Evolutionary conservation across 2,113 vertebrate genomes (phyloP), one percentile per base, ranked within the genome.

Genomic region (Casuarius casuarius): DNA sequence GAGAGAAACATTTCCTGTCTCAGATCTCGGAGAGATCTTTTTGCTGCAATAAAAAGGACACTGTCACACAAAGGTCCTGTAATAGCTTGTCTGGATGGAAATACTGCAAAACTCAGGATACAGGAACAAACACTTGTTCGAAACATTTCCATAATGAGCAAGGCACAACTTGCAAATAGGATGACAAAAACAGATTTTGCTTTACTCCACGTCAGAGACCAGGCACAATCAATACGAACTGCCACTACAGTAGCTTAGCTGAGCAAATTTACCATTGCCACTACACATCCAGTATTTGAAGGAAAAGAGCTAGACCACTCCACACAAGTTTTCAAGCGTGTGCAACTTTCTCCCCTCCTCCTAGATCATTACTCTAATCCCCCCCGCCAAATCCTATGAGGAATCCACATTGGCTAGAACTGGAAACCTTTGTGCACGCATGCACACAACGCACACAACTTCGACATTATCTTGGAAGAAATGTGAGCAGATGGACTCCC

Each of bases 401-500:
- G 70, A 92, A 78, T 78, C 40, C 81, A 62, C 56, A 44, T 44
- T 22, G 56, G 54, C 22, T 65, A 26, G 49, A 84, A 86, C 28
- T 49, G 51, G 67, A 94, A 89, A 78, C 35, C 31, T 87, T n/a
- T 58, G 26, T 62, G 28, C 44, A 25, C 5, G 13, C 54, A 40
- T 8, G 17, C 31, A 40, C 28, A 65, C 19, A 72, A 29, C 16
- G 38, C 61, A 67, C 29, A 42, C 33, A 59, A 11, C 10, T 54
- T 20, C 73, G 54, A 26, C 48, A 52, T 51, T 51, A 26, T 61
- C 79, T 74, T 67, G 46, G 42, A 93, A 87, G 90, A 74, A 88
- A 74, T 6, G 31, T 21, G 56, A 96, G 76, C 94, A 96, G 82
- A 94, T 95, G 85, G 59, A 68, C 48, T 92, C 28, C 40, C 52